Conservation (phyloP, 2,888 invertebrate genomes). For the Aporophyla nigra region DNA sequence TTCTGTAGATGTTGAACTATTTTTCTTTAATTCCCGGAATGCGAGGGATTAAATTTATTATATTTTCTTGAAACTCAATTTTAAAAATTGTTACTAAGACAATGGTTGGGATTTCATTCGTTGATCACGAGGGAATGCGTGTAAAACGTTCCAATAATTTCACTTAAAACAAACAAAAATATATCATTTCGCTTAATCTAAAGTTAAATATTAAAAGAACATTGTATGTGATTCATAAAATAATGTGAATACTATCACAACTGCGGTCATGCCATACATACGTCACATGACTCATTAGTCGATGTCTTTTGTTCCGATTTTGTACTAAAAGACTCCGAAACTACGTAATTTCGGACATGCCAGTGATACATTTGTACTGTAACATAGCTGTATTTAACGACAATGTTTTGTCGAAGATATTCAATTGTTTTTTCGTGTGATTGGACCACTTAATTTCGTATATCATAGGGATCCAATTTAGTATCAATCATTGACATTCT, state of each 20-base stretch:
- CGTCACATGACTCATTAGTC: conserved; percentile 42
- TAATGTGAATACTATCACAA: conserved; percentile 64
- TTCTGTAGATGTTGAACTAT: not conserved
- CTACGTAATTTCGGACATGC: conserved; percentile 41
- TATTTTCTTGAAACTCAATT: not conserved
- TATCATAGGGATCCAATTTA: not conserved
- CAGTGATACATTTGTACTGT: conserved; percentile 46
- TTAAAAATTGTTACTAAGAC: not conserved
- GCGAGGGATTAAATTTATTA: not conserved
- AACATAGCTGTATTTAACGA: conserved; percentile 27
- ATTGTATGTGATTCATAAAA: conserved; percentile 47
- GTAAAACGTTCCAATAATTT: conserved; percentile 55
- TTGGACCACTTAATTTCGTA: not conserved
- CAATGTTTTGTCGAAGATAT: conserved; percentile 9
- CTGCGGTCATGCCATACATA: conserved; percentile 35
- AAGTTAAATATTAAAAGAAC: conserved; percentile 60
- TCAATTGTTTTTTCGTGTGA: not conserved
- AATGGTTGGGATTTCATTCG: not conserved
- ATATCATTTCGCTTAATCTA: conserved; percentile 63
- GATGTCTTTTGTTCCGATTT: conserved; percentile 67
- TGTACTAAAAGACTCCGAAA: conserved; percentile 67
- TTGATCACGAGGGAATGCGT: conserved; percentile 25
- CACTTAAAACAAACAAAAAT: conserved; percentile 64
- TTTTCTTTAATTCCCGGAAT: conserved; percentile 11
- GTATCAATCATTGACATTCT: not conserved